phyloP scores from a whole-genome alignment of 1,140 invertebrate species.

The Nymphalis io region DNA sequence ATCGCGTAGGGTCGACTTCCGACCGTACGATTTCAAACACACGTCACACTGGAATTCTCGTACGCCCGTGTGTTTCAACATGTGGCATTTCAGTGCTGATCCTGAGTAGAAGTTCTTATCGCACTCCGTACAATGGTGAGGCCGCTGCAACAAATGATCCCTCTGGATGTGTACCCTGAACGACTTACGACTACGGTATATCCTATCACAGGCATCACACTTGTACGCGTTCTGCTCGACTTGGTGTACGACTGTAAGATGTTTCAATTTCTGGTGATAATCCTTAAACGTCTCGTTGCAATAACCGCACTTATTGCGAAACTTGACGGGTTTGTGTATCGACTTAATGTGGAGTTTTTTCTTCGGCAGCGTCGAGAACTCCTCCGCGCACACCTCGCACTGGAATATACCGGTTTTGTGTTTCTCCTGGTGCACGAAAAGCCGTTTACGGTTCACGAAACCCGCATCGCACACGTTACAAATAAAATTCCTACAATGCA shows the following conservation, averaged over 20 bases:
- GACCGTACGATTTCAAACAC: slow-evolving; percentile 82
- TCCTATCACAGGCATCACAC: slow-evolving; percentile 38
- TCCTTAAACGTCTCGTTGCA: slow-evolving; percentile 36
- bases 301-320: slow-evolving; percentile 34
- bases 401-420: slow-evolving; percentile 37
- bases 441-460: background rate
- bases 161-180: slow-evolving; percentile 34
- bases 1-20: slow-evolving; percentile 72
- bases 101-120: slow-evolving; percentile 48
- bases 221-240: background rate
- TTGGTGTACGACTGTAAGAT: slow-evolving; percentile 17
- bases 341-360: slow-evolving; percentile 31
- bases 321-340: slow-evolving; percentile 40
- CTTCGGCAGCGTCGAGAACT: slow-evolving; percentile 33
- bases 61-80: slow-evolving; percentile 81
- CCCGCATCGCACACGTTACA: slow-evolving; percentile 24
- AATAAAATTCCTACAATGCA: slow-evolving; percentile 6
- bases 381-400: slow-evolving; percentile 41
- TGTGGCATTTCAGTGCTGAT: slow-evolving; percentile 63
- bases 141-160: slow-evolving; percentile 42
- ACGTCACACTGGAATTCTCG: slow-evolving; percentile 78
- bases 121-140: slow-evolving; percentile 55
- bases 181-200: slow-evolving; percentile 30
- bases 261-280: slow-evolving; percentile 32
- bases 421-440: background rate